Evolutionary conservation across 2,888 invertebrate species (phyloP), one percentile per base, ranked within the genome.

Genomic region (Parapristionchus giblindavisi): DNA sequence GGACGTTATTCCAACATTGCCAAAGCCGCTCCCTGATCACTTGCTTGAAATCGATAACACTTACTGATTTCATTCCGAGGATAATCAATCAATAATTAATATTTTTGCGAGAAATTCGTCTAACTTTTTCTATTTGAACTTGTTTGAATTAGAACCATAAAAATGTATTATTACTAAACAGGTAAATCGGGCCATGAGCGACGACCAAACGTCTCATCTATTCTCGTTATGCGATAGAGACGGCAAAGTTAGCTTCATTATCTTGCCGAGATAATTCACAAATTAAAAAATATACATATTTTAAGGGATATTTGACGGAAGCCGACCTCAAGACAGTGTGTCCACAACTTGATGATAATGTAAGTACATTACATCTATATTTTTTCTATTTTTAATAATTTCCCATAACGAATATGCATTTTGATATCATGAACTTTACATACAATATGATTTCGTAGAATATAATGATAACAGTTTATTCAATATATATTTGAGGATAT

Each of bases 301-400:
- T 70, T 52, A 38, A 71, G 61, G 73, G 90, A 3, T 89, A 84
- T 81, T 88, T 90, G 38, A 89, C 89, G 60, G 85, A 88, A 80
- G 82, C 85, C 0, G 90, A 90, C 78, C 83, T 90, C 36, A 85
- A 87, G 32, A 82, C 81, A 32, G 87, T 89, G 38, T 90, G 89
- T 76, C 85, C 88, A 1, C 89, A 90, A 52, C 84, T 90, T 36
- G 85, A 81, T 52, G 77, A 80, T 32, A 77, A 79, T 51, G 83
- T 81, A 24, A 48, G 68, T 61, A 2, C 34, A 6, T 24, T 61
- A 2, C 14, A 21, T 29, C 6, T 34, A 6, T 21, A 14, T 36
- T 34, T 34, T 34, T 34, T 34, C 27, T 29, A 3, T 24, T 56
- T n/a, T 54, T 27, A 52, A n/a, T 24, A 2, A 27, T 1, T 54